A percentile compares a stretch with the other conserved stretches of the same genome.
Conservation (phyloP, 2,888 invertebrate species). For the Apamea monoglypha region DNA sequence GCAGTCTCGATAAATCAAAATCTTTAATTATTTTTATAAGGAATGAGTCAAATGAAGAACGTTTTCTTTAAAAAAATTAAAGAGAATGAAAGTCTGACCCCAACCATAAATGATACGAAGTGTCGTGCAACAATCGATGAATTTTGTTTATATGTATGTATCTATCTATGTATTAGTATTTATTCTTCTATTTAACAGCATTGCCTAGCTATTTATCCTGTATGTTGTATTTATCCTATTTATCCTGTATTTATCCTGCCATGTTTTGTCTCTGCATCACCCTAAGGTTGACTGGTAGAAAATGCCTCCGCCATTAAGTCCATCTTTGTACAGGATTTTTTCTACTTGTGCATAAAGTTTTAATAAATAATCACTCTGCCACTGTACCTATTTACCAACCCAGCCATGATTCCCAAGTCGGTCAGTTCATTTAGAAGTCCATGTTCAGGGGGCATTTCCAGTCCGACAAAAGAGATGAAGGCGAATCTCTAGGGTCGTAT, state of each 20-base stretch:
- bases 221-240: too few species aligned
- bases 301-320: too few species aligned
- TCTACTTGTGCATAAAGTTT: too few species aligned
- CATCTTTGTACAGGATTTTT: too few species aligned
- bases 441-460: slow-evolving; percentile 8
- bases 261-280: too few species aligned
- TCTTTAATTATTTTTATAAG: neutral
- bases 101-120: neutral
- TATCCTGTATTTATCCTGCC: too few species aligned
- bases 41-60: neutral
- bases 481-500: slow-evolving; percentile 1
- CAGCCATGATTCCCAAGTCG: slow-evolving; percentile 13
- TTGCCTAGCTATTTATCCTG: too few species aligned
- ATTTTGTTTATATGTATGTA: too few species aligned
- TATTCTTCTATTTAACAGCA: too few species aligned
- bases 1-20: neutral
- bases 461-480: slow-evolving; percentile 1
- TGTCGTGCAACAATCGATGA: neutral
- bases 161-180: too few species aligned
- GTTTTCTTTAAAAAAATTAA: neutral
- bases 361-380: neutral
- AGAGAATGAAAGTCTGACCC: neutral
- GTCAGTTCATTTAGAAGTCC: slow-evolving; percentile 13
- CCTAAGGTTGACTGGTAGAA: too few species aligned
- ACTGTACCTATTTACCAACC: neutral